Percentiles rank a stretch among this genome's conserved stretches.
Evolutionary conservation across 2,797 vertebrate genomes (phyloP).

Genomic region (Miichthys miiuy): DNA sequence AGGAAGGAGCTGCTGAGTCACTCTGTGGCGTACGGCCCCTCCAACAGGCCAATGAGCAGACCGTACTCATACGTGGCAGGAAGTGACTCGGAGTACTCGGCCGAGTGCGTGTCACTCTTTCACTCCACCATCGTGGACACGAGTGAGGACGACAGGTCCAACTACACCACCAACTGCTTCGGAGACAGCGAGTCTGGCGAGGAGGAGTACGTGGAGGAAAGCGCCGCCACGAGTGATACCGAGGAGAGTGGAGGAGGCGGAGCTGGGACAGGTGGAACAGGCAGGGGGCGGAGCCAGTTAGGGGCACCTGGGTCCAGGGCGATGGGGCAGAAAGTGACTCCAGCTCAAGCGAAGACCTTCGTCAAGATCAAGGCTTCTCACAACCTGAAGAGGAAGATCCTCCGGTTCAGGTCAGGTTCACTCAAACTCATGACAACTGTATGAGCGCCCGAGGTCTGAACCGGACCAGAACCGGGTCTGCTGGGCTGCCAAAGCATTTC

Average conservation of each 20-base stretch:
- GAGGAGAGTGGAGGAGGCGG: constrained; percentile 87
- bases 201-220: constrained; percentile 90
- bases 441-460: constrained; percentile 66
- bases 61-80: constrained; percentile 84
- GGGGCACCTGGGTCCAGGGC: constrained; percentile 38
- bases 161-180: constrained; percentile 95
- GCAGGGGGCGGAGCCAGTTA: constrained; percentile 67
- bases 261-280: constrained; percentile 70
- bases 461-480: not conserved
- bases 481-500: not conserved
- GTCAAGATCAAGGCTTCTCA: constrained; percentile 97
- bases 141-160: constrained; percentile 93
- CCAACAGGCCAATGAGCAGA: constrained; percentile 77
- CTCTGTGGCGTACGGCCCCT: constrained; percentile 54
- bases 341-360: constrained; percentile 87
- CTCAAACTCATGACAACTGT: constrained; percentile 97
- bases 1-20: constrained; percentile 80
- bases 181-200: constrained; percentile 94
- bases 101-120: constrained; percentile 94
- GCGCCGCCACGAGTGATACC: constrained; percentile 89
- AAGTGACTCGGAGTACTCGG: constrained; percentile 96
- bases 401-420: constrained; percentile 93
- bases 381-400: constrained; percentile 97
- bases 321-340: constrained; percentile 76
- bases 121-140: constrained; percentile 95